phyloP scores from a whole-genome alignment of 35 echinoderm and acorn worm genomes.

The Strongylocentrotus purpuratus region DNA sequence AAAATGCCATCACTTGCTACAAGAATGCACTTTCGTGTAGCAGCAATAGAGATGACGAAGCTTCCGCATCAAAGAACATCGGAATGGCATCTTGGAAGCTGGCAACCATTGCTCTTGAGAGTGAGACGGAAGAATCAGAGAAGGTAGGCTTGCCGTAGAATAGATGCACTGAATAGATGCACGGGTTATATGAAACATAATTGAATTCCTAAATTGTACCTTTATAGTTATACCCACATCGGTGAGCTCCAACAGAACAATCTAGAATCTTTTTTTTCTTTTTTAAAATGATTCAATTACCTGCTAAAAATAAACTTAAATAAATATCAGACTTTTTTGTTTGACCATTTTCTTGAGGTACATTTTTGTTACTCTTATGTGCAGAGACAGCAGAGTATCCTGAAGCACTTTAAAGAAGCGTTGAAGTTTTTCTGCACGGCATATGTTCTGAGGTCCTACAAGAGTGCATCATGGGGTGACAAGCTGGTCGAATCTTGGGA shows the following conservation, averaged over 20 bases:
- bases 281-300: too few relatives aligned
- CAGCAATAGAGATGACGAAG: background rate
- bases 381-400: background rate
- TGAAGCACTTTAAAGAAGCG: slow-evolving; percentile 30
- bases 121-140: background rate
- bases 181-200: too few relatives aligned
- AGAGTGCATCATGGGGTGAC: background rate
- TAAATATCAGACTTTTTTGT: too few relatives aligned
- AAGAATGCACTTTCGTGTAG: slow-evolving; percentile 8
- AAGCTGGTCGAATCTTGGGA: slow-evolving; percentile 15
- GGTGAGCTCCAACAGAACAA: too few relatives aligned
- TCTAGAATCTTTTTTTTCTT: too few relatives aligned
- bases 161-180: too few relatives aligned
- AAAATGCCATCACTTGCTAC: slow-evolving; percentile 29
- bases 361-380: too few relatives aligned
- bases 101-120: background rate
- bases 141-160: background rate
- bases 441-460: background rate
- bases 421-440: slow-evolving; percentile 28
- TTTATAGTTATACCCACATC: too few relatives aligned
- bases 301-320: too few relatives aligned
- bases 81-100: slow-evolving; percentile 54
- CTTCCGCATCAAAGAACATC: slow-evolving; percentile 42
- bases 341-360: too few relatives aligned
- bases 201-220: too few relatives aligned